Percentiles rank a stretch among this genome's conserved stretches.
Evolutionary conservation across 2,113 vertebrate species (phyloP).

Genomic region (Phyllostomus discolor): DNA sequence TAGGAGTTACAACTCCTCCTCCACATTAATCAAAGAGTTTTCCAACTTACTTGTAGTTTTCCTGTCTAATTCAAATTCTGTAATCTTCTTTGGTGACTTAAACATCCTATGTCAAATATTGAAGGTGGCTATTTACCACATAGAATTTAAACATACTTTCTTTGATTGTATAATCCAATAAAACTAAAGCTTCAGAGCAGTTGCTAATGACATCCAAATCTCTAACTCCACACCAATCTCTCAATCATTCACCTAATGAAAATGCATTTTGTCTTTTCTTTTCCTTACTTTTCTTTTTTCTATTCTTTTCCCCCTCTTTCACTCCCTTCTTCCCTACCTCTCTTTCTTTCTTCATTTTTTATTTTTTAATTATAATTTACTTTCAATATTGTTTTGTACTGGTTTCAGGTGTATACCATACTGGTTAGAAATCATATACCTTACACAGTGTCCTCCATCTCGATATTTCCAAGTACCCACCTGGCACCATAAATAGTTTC

Average conservation of each 20-base stretch:
- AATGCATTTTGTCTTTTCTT: not conserved
- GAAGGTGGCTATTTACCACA: not conserved
- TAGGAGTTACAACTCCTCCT: not conserved
- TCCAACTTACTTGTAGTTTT: not conserved
- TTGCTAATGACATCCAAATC: not conserved
- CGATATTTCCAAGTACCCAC: not conserved
- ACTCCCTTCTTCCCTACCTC: not conserved
- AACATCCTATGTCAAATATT: not conserved
- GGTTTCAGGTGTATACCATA: not conserved
- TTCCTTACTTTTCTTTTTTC: not conserved
- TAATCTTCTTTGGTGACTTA: not conserved
- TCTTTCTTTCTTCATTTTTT: not conserved
- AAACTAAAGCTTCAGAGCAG: not conserved
- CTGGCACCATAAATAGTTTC: not conserved
- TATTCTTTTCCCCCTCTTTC: not conserved
- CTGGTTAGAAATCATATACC: not conserved
- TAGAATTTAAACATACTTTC: not conserved
- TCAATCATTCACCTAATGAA: not conserved
- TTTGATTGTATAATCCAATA: not conserved
- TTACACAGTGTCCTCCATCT: not conserved
- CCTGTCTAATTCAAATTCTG: not conserved
- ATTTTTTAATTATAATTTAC: not conserved
- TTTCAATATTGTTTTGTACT: not conserved
- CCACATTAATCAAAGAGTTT: not conserved
- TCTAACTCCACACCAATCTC: not conserved